phyloP scores from a whole-genome alignment of 2,797 vertebrate genomes.

The Sibirionetta formosa region DNA sequence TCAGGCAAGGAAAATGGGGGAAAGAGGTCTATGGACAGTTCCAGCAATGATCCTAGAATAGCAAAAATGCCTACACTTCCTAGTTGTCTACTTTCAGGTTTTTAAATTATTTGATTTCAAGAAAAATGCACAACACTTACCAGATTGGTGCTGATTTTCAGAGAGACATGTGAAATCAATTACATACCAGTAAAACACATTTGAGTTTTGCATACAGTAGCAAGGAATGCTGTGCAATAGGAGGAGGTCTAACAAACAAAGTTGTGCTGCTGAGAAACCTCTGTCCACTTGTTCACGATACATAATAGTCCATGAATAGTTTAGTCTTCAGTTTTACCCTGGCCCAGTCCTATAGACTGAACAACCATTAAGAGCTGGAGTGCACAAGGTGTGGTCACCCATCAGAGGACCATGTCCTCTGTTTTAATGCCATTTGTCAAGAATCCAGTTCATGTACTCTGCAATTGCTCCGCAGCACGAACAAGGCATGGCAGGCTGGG shows the following conservation, averaged over 20 bases:
- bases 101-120: background rate
- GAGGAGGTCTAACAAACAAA: background rate
- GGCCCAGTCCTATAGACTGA: background rate
- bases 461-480: background rate
- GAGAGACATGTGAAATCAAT: background rate
- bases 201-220: background rate
- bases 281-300: background rate
- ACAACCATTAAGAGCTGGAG: background rate
- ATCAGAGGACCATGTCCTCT: background rate
- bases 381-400: background rate
- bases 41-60: background rate
- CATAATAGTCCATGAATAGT: rapidly evolving
- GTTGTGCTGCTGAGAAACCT: background rate
- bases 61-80: background rate
- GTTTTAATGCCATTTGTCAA: background rate
- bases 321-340: background rate
- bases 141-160: background rate
- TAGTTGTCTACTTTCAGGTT: background rate
- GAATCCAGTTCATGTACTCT: background rate
- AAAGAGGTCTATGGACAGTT: background rate
- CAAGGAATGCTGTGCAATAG: background rate
- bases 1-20: background rate
- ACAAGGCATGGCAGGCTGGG: background rate
- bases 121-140: background rate
- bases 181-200: background rate